Conservation (phyloP, 2,888 invertebrate species). For the Meiosimyza decipiens region DNA sequence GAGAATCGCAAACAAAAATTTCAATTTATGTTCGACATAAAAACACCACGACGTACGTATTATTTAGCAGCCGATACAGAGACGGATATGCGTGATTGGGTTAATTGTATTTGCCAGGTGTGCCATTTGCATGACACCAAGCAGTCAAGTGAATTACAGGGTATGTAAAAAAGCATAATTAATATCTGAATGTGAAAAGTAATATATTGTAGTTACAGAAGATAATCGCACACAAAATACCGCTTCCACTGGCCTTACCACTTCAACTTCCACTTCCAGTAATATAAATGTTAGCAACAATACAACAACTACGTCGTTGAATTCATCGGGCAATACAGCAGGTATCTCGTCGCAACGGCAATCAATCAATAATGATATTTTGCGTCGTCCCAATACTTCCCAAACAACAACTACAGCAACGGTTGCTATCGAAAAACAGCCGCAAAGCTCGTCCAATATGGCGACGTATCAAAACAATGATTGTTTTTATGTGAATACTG, state of each 20-base stretch:
- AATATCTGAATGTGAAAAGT: slow-evolving; percentile 34
- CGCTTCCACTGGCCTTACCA: slow-evolving; percentile 48
- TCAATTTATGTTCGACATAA: slow-evolving; percentile 88
- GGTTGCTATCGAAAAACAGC: slow-evolving; percentile 35
- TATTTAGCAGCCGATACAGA: slow-evolving; percentile 93
- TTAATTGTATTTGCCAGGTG: slow-evolving; percentile 91
- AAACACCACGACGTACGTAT: slow-evolving; percentile 89
- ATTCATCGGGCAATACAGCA: slow-evolving; percentile 51
- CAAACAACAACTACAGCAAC: slow-evolving; percentile 36
- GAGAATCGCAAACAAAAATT: slow-evolving; percentile 84
- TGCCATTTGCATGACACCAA: slow-evolving; percentile 82
- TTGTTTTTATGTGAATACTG: slow-evolving; percentile 63
- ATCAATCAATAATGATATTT: slow-evolving; percentile 44
- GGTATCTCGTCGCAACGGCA: slow-evolving; percentile 36
- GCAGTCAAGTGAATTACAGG: slow-evolving; percentile 61
- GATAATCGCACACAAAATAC: slow-evolving; percentile 55
- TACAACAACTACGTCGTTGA: slow-evolving; percentile 57
- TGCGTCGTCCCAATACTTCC: slow-evolving; percentile 41
- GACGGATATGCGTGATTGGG: slow-evolving; percentile 95
- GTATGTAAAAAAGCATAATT: slow-evolving; percentile 44
- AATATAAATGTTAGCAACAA: slow-evolving; percentile 52
- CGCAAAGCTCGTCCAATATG: slow-evolving; percentile 25
- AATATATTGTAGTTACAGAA: slow-evolving; percentile 44
- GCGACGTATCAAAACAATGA: slow-evolving; percentile 39
- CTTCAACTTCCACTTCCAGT: neutral